phyloP scores from a whole-genome alignment of 1,140 invertebrate species.

The Akabosia matsudoensis region DNA sequence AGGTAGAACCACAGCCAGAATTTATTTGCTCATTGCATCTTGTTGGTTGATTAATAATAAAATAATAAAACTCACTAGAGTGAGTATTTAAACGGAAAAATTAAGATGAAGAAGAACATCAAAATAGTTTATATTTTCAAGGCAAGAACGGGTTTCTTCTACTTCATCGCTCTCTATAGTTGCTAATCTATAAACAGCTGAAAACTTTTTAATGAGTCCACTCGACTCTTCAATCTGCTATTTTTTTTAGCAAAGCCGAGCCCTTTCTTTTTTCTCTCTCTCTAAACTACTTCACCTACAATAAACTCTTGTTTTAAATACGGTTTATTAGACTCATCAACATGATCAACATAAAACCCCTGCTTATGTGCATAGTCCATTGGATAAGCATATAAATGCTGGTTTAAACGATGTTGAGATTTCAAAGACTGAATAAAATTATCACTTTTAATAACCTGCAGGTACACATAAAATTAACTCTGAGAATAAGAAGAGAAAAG shows the following conservation, averaged over 20 bases:
- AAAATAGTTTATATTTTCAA: neutral
- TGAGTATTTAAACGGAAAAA: neutral
- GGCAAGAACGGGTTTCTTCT: neutral
- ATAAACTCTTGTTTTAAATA: neutral
- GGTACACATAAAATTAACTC: slow-evolving; percentile 19
- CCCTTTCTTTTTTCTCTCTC: neutral
- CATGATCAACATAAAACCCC: neutral
- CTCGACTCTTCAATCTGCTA: neutral
- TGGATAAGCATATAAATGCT: neutral
- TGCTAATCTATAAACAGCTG: neutral
- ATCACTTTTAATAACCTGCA: slow-evolving; percentile 17
- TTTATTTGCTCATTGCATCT: neutral
- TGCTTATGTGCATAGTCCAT: no score
- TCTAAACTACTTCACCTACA: neutral
- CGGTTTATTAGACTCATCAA: neutral
- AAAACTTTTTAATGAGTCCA: slow-evolving; percentile 6
- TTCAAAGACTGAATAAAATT: slow-evolving; percentile 10
- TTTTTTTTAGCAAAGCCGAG: neutral
- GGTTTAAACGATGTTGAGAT: neutral
- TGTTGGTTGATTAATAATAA: neutral
- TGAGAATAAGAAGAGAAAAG: slow-evolving; percentile 15
- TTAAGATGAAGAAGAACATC: neutral
- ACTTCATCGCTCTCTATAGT: no score
- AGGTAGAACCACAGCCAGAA: neutral
- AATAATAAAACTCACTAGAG: neutral